Percentiles rank a stretch among this genome's conserved stretches.
Evolutionary conservation across 2,797 vertebrate genomes (phyloP).

Genomic region (Hippopotamyrus pictus): DNA sequence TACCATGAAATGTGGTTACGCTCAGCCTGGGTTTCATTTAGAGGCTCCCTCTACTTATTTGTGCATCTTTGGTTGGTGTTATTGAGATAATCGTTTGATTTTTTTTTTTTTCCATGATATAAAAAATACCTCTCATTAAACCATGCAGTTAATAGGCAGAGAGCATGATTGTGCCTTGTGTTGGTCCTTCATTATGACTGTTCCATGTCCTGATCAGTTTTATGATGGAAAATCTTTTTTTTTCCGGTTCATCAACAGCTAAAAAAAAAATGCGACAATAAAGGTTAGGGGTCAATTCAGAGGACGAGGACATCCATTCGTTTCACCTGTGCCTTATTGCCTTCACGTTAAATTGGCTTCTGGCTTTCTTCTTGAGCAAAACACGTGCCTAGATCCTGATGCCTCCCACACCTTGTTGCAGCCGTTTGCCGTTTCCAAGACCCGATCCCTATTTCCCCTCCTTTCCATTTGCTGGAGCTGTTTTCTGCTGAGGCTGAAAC

Average conservation of each 20-base stretch:
- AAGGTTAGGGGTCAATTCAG: not conserved
- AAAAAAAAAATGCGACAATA: not conserved
- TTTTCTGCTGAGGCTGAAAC: not conserved
- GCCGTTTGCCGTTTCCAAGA: not conserved
- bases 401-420: not conserved
- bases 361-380: not conserved
- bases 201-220: not conserved
- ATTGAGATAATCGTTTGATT: not conserved
- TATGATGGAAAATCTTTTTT: not conserved
- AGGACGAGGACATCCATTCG: not conserved
- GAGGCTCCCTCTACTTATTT: not conserved
- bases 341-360: not conserved
- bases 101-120: not conserved
- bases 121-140: not conserved
- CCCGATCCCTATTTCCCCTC: not conserved
- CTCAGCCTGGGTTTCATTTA: not conserved
- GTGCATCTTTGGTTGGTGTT: conserved; percentile 1
- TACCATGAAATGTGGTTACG: not conserved
- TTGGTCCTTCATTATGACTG: not conserved
- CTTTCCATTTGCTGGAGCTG: not conserved
- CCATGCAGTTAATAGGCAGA: not conserved
- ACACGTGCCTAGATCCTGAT: not conserved
- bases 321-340: not conserved
- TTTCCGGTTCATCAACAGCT: not conserved
- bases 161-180: not conserved